Evolutionary conservation across 64 coral and sea anemone genomes (phyloP).

Genomic region (Montipora efflorescens): DNA sequence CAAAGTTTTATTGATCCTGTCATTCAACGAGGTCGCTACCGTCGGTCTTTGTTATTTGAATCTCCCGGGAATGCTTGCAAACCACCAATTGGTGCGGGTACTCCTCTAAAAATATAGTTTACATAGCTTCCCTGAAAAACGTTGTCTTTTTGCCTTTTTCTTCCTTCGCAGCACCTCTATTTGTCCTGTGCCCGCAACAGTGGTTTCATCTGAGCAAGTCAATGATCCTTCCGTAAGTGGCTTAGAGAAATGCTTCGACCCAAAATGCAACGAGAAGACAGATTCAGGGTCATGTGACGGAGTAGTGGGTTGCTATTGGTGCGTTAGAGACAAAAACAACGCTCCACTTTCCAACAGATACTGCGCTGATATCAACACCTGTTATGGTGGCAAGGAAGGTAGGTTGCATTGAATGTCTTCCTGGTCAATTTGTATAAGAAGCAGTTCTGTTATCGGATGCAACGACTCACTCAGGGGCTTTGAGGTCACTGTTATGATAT

Average conservation of each 20-base stretch:
- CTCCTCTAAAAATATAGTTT: too few relatives aligned
- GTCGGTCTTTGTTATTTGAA: too few relatives aligned
- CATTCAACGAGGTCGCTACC: too few relatives aligned
- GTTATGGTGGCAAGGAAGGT: constrained; percentile 1
- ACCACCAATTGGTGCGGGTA: too few relatives aligned
- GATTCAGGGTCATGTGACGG: constrained; percentile 21
- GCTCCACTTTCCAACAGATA: not conserved
- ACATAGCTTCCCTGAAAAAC: not conserved
- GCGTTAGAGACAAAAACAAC: not conserved
- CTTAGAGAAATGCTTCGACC: constrained; percentile 20
- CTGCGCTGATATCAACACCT: not conserved
- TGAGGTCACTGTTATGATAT: too few relatives aligned
- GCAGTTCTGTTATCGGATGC: too few relatives aligned
- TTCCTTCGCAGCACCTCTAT: not conserved
- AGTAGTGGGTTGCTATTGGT: constrained; percentile 32
- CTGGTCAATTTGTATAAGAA: too few relatives aligned
- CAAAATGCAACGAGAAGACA: not conserved
- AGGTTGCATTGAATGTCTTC: too few relatives aligned
- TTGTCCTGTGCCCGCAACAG: not conserved
- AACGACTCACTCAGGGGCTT: too few relatives aligned
- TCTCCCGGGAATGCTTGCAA: too few relatives aligned
- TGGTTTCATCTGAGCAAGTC: not conserved
- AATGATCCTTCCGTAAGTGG: not conserved
- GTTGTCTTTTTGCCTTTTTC: not conserved
- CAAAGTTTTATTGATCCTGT: too few relatives aligned